These are phyloP conservation scores for Acanthurus leucopareius DNA, from an alignment of 2,797 vertebrate genomes.

Conservation along the genomic window DNA sequence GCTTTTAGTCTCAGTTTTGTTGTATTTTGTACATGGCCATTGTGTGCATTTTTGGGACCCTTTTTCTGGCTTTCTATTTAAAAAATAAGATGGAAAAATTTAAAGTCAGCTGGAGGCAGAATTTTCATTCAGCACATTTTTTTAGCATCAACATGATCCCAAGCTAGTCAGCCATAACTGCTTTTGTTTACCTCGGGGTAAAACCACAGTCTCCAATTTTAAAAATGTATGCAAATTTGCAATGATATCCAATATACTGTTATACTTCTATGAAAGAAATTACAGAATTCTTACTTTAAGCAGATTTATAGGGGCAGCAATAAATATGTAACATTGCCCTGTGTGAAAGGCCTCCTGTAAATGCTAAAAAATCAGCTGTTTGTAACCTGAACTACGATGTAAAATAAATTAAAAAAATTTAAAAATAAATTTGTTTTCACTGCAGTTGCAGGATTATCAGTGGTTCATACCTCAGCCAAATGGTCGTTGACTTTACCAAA, in stretches of 20 bases:
- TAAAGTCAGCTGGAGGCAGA: not conserved
- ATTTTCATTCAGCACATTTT: not conserved
- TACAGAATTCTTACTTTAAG: too few relatives aligned
- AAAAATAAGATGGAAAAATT: not conserved
- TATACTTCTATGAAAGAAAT: too few relatives aligned
- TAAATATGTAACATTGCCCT: too few relatives aligned
- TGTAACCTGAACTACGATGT: too few relatives aligned
- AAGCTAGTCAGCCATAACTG: not conserved
- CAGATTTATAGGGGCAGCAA: too few relatives aligned
- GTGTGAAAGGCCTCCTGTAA: too few relatives aligned
- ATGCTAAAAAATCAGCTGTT: too few relatives aligned
- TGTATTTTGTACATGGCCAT: too few relatives aligned
- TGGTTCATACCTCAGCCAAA: slow-evolving; percentile 16
- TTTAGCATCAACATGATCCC: not conserved
- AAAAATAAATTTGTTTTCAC: too few relatives aligned
- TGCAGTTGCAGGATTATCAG: not conserved
- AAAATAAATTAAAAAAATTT: too few relatives aligned
- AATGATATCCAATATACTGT: not conserved
- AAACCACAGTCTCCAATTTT: not conserved
- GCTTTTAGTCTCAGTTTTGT: not conserved
- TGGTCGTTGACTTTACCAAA: slow-evolving; percentile 54
- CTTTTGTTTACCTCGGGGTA: not conserved
- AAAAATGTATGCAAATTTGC: not conserved
- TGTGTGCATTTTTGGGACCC: not conserved
- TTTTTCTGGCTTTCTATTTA: not conserved